A percentile compares a stretch with the other conserved stretches of the same genome.
Evolutionary conservation across 2,888 invertebrate genomes (phyloP).

Genomic region (Acheta domesticus): DNA sequence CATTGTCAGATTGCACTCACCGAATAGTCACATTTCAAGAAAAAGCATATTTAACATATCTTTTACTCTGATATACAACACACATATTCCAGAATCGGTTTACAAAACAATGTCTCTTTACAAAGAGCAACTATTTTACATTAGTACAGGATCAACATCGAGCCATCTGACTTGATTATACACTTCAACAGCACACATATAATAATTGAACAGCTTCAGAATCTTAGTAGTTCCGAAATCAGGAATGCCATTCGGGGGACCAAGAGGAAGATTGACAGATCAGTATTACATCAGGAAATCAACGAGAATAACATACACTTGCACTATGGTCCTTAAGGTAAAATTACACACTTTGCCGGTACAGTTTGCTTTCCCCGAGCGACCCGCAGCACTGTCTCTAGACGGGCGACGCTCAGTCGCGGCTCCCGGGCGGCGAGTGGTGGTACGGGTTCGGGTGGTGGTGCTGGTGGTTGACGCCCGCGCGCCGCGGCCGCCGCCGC

Average conservation of each 20-base stretch:
- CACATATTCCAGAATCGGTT: background rate
- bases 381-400: too few species aligned
- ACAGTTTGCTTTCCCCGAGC: background rate
- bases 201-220: background rate
- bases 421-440: constrained; percentile 22
- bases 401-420: background rate
- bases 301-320: constrained; percentile 2
- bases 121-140: background rate
- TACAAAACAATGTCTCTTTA: constrained; percentile 10
- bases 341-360: background rate
- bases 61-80: background rate
- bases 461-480: constrained; percentile 19
- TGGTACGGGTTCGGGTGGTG: constrained; percentile 24
- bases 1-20: background rate
- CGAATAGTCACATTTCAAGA: constrained; percentile 4
- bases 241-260: constrained; percentile 3
- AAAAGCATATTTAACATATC: background rate
- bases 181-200: constrained; percentile 2
- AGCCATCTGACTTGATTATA: constrained; percentile 4
- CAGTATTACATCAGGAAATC: background rate
- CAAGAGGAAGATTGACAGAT: background rate
- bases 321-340: background rate
- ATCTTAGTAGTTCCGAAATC: background rate
- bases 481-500: background rate
- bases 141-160: background rate